Base-by-base conservation (phyloP, 92 coral and sea anemone species). In the Epizoanthus scotinus region DNA sequence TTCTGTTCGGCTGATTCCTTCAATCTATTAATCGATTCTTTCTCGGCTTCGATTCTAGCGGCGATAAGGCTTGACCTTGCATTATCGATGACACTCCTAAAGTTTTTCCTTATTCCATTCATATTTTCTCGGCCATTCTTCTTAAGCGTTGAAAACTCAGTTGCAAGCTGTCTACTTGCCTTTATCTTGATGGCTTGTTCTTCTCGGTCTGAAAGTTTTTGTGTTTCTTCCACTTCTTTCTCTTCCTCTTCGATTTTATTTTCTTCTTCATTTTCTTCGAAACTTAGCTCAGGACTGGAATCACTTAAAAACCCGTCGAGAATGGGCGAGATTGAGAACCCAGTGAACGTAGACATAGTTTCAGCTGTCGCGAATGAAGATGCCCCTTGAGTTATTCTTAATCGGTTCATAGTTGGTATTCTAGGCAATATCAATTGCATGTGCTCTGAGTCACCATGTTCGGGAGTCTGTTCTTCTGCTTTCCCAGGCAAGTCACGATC, bases 61-160 rank as follows among this genome's bases (percentile, higher is more conserved):
- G 89, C 85, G 28, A 92, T 82, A 10, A 92, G 91, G 38, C 87
- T 86, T 29, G 87, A 82, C 53, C 97, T 80, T 19, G 97, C 92
- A 47, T 90, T 89, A 67, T 92, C 94, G 42, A 92, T 89, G 10
- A 87, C 86, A 63, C 26, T 60, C 58, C 82, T 84, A 55, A 92
- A 92, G 44, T 80, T 90, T 70, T 67, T 92, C 44, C 86, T 83
- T 12, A 88, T 87, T 22, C 79, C 85, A 63, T 79, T 83, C 84
- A 83, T 83, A 56, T 70, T 85, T 60, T 84, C 87, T 18, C 52
- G 36, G 5, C 92, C 97, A 25, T 90, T 92, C 8, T 27, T 49
- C 26, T 86, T 87, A n/a, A 92, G 66, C 36, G 66, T 87, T 26
- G 66, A 79, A 24, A 84, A 89, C 31, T 92, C 97, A 47, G 82